These are phyloP conservation scores for Cryptotermes secundus DNA, from an alignment of 1,140 invertebrate species.

Conservation along the genomic window DNA sequence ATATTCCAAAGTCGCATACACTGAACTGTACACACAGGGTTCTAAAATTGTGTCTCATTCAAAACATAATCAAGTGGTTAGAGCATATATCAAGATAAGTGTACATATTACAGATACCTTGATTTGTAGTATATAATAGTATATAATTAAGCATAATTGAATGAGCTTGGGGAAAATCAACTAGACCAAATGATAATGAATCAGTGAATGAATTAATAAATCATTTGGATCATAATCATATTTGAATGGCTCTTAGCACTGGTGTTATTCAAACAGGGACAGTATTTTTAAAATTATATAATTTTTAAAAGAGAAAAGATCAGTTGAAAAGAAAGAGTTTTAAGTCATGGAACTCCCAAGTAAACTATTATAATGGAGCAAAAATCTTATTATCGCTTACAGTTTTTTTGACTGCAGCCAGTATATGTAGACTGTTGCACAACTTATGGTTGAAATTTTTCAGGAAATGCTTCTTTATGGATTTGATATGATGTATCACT, in stretches of 20 bases:
- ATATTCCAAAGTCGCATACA: too few relatives aligned
- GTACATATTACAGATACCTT: neutral
- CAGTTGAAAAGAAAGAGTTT: too few relatives aligned
- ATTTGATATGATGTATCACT: neutral
- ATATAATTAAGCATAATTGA: neutral
- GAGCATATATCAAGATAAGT: neutral
- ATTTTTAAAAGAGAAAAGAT: neutral
- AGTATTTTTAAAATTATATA: neutral
- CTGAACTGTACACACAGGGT: neutral
- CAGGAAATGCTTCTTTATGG: too few relatives aligned
- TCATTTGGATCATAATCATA: neutral
- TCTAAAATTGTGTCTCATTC: neutral
- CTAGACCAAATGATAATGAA: neutral
- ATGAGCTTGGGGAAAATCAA: neutral
- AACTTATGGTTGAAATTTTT: too few relatives aligned
- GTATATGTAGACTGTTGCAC: too few relatives aligned
- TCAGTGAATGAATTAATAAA: neutral
- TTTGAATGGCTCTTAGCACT: neutral
- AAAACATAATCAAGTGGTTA: neutral
- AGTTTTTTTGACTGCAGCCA: too few relatives aligned
- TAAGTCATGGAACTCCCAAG: too few relatives aligned
- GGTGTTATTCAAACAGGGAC: neutral
- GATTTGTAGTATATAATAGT: neutral
- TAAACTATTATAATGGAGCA: too few relatives aligned
- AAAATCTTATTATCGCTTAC: too few relatives aligned